Conservation (phyloP, 2,797 vertebrate genomes). For the Artibeus jamaicensis region DNA sequence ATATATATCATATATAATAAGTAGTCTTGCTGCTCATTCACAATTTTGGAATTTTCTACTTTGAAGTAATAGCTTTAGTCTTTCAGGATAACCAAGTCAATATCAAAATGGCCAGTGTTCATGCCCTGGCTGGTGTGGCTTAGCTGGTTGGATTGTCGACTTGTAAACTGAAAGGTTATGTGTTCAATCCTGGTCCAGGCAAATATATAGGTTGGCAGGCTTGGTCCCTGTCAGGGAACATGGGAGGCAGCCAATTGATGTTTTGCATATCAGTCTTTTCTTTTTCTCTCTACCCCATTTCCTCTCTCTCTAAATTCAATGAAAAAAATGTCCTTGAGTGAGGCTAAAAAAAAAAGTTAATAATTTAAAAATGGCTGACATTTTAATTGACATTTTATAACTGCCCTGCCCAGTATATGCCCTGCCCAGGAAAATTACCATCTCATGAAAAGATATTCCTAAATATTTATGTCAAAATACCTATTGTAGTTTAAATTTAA, state of each 20-base stretch:
- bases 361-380: not conserved
- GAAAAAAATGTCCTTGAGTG: too few species aligned
- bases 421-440: not conserved
- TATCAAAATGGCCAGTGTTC: not conserved
- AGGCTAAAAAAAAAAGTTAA: too few species aligned
- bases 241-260: not conserved
- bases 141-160: too few species aligned
- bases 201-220: too few species aligned
- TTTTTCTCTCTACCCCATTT: not conserved
- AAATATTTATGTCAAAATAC: not conserved
- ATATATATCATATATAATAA: not conserved
- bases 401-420: not conserved
- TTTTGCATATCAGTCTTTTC: not conserved
- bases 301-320: too few species aligned
- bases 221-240: too few species aligned
- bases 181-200: too few species aligned
- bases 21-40: not conserved
- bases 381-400: not conserved
- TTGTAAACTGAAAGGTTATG: too few species aligned
- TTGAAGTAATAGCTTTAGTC: not conserved
- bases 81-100: not conserved
- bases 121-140: not conserved
- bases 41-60: not conserved
- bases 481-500: not conserved
- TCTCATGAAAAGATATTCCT: not conserved